Conservation (phyloP, 2,888 invertebrate genomes). For the Ferdinandea cuprea region DNA sequence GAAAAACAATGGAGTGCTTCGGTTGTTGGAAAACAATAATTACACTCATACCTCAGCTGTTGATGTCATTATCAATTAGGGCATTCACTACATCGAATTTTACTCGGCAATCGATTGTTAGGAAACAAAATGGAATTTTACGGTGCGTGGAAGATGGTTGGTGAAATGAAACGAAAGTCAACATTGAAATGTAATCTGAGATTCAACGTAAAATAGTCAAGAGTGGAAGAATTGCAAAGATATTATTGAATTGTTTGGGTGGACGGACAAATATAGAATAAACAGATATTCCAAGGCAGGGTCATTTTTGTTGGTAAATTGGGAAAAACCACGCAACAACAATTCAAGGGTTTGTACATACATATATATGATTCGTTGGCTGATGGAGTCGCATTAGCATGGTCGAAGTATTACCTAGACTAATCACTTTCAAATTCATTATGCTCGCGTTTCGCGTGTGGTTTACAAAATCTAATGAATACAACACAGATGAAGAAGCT, state of each 20-base stretch:
- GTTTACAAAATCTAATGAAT: background rate
- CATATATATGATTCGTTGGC: background rate
- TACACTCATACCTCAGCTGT: background rate
- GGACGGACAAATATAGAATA: background rate
- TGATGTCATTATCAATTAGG: slow-evolving; percentile 3
- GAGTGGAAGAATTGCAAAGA: background rate
- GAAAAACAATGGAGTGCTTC: background rate
- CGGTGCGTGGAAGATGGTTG: background rate
- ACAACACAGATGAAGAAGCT: background rate
- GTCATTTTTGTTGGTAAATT: too few species aligned
- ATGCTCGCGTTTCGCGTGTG: background rate
- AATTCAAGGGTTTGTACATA: too few species aligned
- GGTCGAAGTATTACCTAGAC: background rate
- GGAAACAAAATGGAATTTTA: background rate
- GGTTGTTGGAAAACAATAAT: background rate
- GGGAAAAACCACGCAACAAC: too few species aligned
- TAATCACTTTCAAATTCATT: background rate
- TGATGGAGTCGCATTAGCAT: background rate
- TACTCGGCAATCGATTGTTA: background rate
- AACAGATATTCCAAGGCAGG: background rate
- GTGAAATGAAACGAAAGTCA: background rate
- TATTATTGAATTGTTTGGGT: background rate
- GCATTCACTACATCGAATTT: background rate
- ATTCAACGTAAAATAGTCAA: background rate
- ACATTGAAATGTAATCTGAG: slow-evolving; percentile 21